A percentile compares a stretch with the other conserved stretches of the same genome.
Evolutionary conservation across 2,888 invertebrate genomes (phyloP).

Genomic region (Rhamnusium bicolor): DNA sequence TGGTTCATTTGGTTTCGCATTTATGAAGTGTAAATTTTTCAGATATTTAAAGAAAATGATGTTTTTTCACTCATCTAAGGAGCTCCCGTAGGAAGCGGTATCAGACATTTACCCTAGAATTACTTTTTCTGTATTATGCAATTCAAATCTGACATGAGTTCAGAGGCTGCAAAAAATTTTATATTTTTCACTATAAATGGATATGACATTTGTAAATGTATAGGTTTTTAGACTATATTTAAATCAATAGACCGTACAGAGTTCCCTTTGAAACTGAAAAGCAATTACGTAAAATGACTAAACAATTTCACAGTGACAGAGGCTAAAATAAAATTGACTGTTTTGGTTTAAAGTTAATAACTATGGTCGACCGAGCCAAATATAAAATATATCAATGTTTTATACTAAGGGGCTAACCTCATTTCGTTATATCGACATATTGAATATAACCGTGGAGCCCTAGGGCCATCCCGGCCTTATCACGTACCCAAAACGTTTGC

Average conservation of each 20-base stretch:
- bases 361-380: background rate
- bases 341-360: slow-evolving; percentile 20
- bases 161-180: no score
- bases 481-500: slow-evolving; percentile 18
- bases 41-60: no score
- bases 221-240: background rate
- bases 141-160: no score
- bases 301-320: slow-evolving; percentile 2
- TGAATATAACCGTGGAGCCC: slow-evolving; percentile 12
- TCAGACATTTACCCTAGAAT: no score
- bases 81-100: no score
- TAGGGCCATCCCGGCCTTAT: slow-evolving; percentile 13
- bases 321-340: slow-evolving; percentile 20
- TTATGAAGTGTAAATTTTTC: no score
- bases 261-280: slow-evolving; percentile 4
- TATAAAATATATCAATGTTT: background rate
- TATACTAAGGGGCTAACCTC: background rate
- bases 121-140: no score
- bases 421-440: slow-evolving; percentile 21
- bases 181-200: no score
- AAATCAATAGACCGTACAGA: background rate
- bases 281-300: slow-evolving; percentile 29
- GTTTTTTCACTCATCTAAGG: no score
- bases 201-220: background rate
- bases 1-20: no score